Evolutionary conservation across 1,140 invertebrate genomes (phyloP).

Genomic region (Zelostemma sp.): DNA sequence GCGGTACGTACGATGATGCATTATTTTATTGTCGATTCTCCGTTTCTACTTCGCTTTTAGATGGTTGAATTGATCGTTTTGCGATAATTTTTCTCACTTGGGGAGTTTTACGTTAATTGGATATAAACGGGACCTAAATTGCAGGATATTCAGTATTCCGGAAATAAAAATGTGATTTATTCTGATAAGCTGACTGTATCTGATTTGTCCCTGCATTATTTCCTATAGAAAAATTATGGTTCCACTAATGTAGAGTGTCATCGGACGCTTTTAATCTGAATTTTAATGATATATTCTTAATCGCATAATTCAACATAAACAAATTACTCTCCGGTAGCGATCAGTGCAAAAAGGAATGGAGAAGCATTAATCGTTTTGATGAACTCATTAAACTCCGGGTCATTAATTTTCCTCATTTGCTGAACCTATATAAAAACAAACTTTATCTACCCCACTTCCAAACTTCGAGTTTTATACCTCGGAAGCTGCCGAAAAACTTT

Average conservation of each 20-base stretch:
- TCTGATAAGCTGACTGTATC: background rate
- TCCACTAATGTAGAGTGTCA: background rate
- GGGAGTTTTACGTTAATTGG: background rate
- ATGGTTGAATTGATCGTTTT: background rate
- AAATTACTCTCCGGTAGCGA: background rate
- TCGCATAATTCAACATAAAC: too few species aligned
- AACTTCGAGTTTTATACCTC: too few species aligned
- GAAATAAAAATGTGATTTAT: background rate
- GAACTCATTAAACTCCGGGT: slow-evolving; percentile 1
- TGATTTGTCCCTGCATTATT: background rate
- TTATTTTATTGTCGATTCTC: background rate
- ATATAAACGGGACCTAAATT: background rate
- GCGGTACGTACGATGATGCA: too few species aligned
- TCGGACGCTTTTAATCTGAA: background rate
- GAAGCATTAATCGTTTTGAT: background rate
- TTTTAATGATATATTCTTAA: background rate
- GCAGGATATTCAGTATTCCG: background rate
- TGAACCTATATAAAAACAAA: background rate
- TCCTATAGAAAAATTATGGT: background rate
- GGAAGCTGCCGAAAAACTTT: too few species aligned
- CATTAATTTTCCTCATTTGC: background rate
- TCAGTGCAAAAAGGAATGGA: background rate
- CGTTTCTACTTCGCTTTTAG: background rate
- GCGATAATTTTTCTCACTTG: background rate
- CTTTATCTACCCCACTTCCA: too few species aligned